Percentiles rank a stretch among this genome's conserved stretches.
Evolutionary conservation across 2,113 vertebrate species (phyloP).

Genomic region (Cottus gobio): DNA sequence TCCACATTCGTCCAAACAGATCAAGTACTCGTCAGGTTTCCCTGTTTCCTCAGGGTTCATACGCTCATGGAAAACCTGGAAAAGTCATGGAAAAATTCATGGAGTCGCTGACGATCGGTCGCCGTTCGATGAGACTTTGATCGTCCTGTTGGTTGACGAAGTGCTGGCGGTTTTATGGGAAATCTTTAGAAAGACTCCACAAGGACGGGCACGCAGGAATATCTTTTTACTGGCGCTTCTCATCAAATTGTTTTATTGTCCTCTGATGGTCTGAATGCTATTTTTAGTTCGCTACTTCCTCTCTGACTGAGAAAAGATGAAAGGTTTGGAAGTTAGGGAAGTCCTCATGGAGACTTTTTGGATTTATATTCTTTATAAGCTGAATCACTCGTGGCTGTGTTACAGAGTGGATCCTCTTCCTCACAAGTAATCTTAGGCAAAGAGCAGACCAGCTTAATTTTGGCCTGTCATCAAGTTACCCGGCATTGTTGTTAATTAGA

Average conservation of each 20-base stretch:
- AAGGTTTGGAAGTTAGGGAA: too few species aligned
- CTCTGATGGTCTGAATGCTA: neutral
- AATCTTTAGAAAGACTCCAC: neutral
- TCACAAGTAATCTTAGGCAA: too few species aligned
- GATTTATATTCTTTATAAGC: neutral
- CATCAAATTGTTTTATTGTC: neutral
- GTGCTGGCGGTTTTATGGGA: neutral
- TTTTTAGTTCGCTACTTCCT: neutral
- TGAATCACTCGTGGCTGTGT: neutral
- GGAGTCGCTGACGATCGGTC: too few species aligned
- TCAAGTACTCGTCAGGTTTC: neutral
- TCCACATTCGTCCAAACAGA: too few species aligned
- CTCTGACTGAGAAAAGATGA: neutral
- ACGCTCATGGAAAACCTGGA: too few species aligned
- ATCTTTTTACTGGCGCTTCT: neutral
- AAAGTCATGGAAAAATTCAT: too few species aligned
- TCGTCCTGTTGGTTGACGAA: neutral
- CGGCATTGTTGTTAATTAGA: too few species aligned
- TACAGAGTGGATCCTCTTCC: neutral
- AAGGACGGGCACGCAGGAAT: neutral
- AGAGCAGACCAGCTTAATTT: neutral
- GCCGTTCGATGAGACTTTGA: neutral
- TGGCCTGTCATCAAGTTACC: neutral
- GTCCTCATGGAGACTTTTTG: neutral
- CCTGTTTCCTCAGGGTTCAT: too few species aligned